Evolutionary conservation across 2,797 vertebrate genomes (phyloP), one percentile per base, ranked within the genome.

Genomic region (Pygocentrus nattereri): DNA sequence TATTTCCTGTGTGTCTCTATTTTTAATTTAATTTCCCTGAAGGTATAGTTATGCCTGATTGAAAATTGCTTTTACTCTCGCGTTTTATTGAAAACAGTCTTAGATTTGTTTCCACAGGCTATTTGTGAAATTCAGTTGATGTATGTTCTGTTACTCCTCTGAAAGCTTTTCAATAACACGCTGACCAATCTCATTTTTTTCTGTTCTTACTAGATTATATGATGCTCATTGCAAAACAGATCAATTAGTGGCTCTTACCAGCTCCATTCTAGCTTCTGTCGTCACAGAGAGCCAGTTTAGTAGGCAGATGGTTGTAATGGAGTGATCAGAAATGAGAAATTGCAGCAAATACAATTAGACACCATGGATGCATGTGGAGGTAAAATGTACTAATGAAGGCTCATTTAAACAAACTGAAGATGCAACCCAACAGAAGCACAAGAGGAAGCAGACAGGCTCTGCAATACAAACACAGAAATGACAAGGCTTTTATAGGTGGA

Each of bases 221-320:
- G 47, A 81, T 50, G 65, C 44, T 76, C 54, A 59, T 27, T 58
- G 61, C 41, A 78, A 61, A 81, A 70, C 52, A 70, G 74, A 69
- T 65, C 78, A 74, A 84, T 84, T 74, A 54, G 56, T 77, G 47
- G 44, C 21, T 79, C 76, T 62, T 61, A 59, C 52, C 73, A 38
- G 27, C 58, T 71, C 38, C n/a, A 27, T 44, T 74, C 79, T 79
- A 85, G 87, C 80, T 85, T n/a, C 6, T 68, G n/a, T 85, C 82
- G 81, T 67, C 47, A 11, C 25, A 41, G 79, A 89, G 73, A 64
- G 74, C 77, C 38, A 76, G 70, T 85, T 86, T 86, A 83, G 85
- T 71, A 76, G 69, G 85, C 23, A 79, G 78, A 81, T 13, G 80
- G 81, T 38, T 76, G 79, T 74, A 76, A 75, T 13, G 61, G 58